Conservation (phyloP, 2,113 vertebrate genomes). For the Petroica traversi region DNA sequence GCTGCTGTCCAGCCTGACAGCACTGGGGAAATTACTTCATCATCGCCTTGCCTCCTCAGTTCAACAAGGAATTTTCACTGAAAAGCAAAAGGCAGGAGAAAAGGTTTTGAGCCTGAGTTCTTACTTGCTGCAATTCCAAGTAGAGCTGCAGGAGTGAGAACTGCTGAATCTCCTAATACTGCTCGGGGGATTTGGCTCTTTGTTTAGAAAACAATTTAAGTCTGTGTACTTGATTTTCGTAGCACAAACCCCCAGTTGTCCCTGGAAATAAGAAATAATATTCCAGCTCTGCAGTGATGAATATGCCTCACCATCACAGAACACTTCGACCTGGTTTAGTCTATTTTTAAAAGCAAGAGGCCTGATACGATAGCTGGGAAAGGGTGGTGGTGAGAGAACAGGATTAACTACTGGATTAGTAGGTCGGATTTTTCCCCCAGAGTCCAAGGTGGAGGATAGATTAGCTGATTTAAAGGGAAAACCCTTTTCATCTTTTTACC, state of each 20-base stretch:
- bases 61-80: background rate
- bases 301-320: background rate
- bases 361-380: background rate
- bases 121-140: background rate
- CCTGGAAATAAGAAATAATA: background rate
- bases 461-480: background rate
- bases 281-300: background rate
- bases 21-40: background rate
- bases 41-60: background rate
- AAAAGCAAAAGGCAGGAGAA: background rate
- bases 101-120: background rate
- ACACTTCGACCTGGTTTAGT: background rate
- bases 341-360: background rate
- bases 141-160: background rate
- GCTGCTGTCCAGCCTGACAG: background rate
- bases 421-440: background rate
- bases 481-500: background rate
- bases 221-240: background rate
- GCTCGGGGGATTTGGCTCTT: background rate
- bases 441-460: background rate
- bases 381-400: background rate
- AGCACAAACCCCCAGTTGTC: background rate
- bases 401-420: background rate
- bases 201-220: background rate
- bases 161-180: background rate